Base-by-base conservation (phyloP, 2,113 vertebrate species). In the Lanius ludovicianus region DNA sequence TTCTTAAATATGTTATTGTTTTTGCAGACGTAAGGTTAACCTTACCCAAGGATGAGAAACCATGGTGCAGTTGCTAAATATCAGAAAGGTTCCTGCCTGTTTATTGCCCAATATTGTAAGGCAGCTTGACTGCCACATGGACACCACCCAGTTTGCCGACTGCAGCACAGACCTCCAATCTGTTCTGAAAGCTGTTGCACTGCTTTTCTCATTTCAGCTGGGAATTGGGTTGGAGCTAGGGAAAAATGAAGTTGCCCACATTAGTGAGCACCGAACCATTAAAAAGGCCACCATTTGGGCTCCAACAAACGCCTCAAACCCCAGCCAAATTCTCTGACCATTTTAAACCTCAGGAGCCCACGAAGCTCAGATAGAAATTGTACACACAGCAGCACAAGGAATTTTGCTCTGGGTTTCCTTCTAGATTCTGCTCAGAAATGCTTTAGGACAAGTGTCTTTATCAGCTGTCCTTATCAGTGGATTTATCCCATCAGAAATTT, bases 141-240 rank as follows among this genome's bases (percentile, higher is more conserved):
- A 94, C 83, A 90, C 92, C 90, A 96, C 96, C 89, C 86, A 90
- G 94, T 89, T 82, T 90, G 92, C 83, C 27, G 41, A 90, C 86
- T 95, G 75, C 80, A 90, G 92, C 88, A 79, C 95, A 95, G 93
- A 92, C 23, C 73, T 95, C 65, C 95, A 97, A 95, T 96, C 93
- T 96, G 96, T 95, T 96, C 95, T 46, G 86, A 96, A 96, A 96
- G 96, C 93, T 97, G 95, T 93, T 95, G 85, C 88, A 21, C 52
- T 93, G 80, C 56, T 93, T 87, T 89, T 78, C 92, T 89, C 93
- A 79, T 92, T 87, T 84, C 60, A 53, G 49, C 87, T 94, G 79
- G 87, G 87, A 97, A 94, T 13, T 90, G 80, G 73, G 80, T 65
- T 94, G 37, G 37, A 37, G 37, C 37, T 37, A 37, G 62, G 93